Evolutionary conservation across 2,888 invertebrate species (phyloP), one percentile per base, ranked within the genome.

Genomic region (Nemurella pictetii): DNA sequence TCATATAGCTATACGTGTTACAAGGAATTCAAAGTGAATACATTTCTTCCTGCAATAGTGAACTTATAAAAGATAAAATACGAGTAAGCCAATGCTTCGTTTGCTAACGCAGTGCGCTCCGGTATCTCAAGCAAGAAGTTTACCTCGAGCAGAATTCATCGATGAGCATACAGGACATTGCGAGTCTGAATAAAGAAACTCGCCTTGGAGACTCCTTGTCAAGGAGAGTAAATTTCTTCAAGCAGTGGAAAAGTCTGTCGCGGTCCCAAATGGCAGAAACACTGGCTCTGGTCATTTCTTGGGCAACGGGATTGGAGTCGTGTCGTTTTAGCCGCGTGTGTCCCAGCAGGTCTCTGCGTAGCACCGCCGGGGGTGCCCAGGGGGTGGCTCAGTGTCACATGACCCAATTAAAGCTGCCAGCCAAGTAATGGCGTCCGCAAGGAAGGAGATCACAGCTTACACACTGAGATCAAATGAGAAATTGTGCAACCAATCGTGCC

Each of bases 391-490:
- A 78, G 28, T 78, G 78, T 78, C 78, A 78, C 78, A 30, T 78
- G 78, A 78, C 78, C 78, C 78, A 78, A 78, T 78, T 78, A 78
- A 78, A 78, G 78, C 75, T 78, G 27, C 28, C 78, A 30, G 78
- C 78, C 78, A n/a, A 75, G 27, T 78, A 78, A 78, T 78, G 78
- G 78, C 4, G 9, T 12, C 29, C 78, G 28, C 29, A 3, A 30
- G 5, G 78, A 78, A 29, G 29, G n/a, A 75, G 75, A 75, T 28
- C 28, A 75, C 27, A 75, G 75, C 27, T 75, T 27, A 28, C 28
- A 75, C 75, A 75, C 26, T 75, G 75, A 27, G 28, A 75, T 26
- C 75, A 27, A 55, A 55, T 55, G 55, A 55, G 55, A 55, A 55
- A 55, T 55, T 55, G 55, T 55, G 55, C 55, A 20, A 7, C 55